Percentiles rank a stretch among this genome's conserved stretches.
Evolutionary conservation across 1,140 invertebrate species (phyloP).

Genomic region (Diachasmimorpha longicaudata): DNA sequence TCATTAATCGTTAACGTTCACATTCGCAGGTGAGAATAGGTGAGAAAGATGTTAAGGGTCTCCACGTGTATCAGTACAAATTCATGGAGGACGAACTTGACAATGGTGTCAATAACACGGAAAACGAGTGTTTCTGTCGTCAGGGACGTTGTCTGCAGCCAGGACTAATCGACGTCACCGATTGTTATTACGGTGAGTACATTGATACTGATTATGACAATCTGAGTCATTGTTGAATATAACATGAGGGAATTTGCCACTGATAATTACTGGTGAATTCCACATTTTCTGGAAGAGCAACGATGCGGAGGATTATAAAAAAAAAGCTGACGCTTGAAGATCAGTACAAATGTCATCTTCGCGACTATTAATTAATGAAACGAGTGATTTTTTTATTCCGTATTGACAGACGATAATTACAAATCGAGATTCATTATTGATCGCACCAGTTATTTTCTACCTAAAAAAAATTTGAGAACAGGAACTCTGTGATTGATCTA

Average conservation of each 20-base stretch:
- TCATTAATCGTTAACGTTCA: constrained; percentile 14
- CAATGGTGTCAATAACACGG: constrained; percentile 72
- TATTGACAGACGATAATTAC: no score
- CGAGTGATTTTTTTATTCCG: no score
- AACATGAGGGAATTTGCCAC: neutral
- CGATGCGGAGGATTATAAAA: no score
- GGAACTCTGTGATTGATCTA: no score
- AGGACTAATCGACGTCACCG: constrained; percentile 78
- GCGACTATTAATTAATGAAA: no score
- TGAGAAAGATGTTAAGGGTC: constrained; percentile 64
- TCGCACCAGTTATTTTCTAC: no score
- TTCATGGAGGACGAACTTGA: constrained; percentile 78
- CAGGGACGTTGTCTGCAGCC: constrained; percentile 71
- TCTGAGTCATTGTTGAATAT: neutral
- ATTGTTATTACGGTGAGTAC: constrained; percentile 76
- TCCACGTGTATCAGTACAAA: constrained; percentile 71
- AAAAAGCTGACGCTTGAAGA: no score
- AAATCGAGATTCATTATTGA: no score
- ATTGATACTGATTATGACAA: neutral
- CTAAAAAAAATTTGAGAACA: no score
- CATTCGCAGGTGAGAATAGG: constrained; percentile 66
- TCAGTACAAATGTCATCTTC: no score
- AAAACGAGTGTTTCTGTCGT: constrained; percentile 81
- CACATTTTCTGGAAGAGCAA: neutral
- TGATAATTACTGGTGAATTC: constrained; percentile 1